phyloP scores from a whole-genome alignment of 2,888 invertebrate genomes.

The Sussaba pulchella region DNA sequence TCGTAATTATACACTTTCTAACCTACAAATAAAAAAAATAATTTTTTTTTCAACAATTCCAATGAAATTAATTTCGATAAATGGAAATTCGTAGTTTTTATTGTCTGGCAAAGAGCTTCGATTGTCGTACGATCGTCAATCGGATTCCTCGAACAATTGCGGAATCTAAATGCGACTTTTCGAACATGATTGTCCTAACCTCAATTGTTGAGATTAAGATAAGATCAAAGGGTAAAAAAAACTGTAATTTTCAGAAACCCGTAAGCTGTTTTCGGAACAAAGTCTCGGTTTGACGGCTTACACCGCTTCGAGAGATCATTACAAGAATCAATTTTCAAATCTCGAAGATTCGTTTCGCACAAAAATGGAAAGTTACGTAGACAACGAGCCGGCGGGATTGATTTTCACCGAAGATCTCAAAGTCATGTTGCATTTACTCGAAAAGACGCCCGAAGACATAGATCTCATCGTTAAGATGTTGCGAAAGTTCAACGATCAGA shows the following conservation, averaged over 20 bases:
- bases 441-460: conserved; percentile 87
- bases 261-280: conserved; percentile 86
- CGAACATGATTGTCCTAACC: neutral
- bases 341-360: conserved; percentile 88
- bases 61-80: neutral
- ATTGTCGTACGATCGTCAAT: neutral
- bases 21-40: conserved; percentile 59
- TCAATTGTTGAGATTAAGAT: neutral
- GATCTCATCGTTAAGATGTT: conserved; percentile 89
- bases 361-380: conserved; percentile 89
- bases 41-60: neutral
- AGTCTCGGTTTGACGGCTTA: conserved; percentile 89
- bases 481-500: conserved; percentile 90
- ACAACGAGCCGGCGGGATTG: conserved; percentile 86
- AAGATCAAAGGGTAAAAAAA: too few relatives aligned
- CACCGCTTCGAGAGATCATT: conserved; percentile 85
- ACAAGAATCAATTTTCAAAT: conserved; percentile 87
- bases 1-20: conserved; percentile 73
- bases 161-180: neutral
- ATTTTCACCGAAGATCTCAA: conserved; percentile 95
- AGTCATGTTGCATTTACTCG: conserved; percentile 90
- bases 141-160: neutral
- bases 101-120: neutral
- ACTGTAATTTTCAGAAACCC: conserved; percentile 70
- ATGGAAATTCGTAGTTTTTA: neutral